Evolutionary conservation across 2,113 vertebrate species (phyloP), one percentile per base, ranked within the genome.

Genomic region (Typhlomys cinereus): DNA sequence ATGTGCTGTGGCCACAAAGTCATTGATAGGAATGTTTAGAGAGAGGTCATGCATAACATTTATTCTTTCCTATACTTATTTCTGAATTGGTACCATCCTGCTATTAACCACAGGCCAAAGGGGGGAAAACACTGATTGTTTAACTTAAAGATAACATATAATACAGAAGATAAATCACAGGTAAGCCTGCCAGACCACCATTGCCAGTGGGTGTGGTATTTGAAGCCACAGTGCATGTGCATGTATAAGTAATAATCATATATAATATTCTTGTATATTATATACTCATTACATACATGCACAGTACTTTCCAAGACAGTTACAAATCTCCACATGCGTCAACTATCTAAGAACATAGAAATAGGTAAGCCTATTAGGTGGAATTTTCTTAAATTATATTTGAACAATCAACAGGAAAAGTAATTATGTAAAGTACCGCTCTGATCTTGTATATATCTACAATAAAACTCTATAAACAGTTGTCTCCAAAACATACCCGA

Each of bases 301-400:
- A 98, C 85, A 95, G 59, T 94, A 97, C 97, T 97, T 98, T 97
- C 93, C 97, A 98, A 98, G 97, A 98, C 97, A 98, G 96, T 96
- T 97, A 98, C 97, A 96, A 91, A 97, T 96, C 97, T 98, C 96
- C 94, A 98, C 98, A 98, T 98, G 98, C 98, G 98, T 97, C 96
- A 97, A 96, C 97, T 98, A 98, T 96, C 98, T 98, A 98, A 97
- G 99, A 99, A 98, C 98, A 98, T 98, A 99, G 98, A 99, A 98
- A 98, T 98, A 98, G 98, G 96, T 97, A 98, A 98, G 98, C 98
- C 98, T 98, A 98, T 74, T 95, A 96, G 97, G 98, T 97, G 98
- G 97, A 98, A 98, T 98, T 98, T 98, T 98, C 98, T 99, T 99
- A 99, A 99, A 99, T 99, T 99, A 99, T 98, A 98, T 98, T 98